These are phyloP conservation scores for Eira barbara DNA, from an alignment of 2,113 vertebrate species.

Conservation along the genomic window DNA sequence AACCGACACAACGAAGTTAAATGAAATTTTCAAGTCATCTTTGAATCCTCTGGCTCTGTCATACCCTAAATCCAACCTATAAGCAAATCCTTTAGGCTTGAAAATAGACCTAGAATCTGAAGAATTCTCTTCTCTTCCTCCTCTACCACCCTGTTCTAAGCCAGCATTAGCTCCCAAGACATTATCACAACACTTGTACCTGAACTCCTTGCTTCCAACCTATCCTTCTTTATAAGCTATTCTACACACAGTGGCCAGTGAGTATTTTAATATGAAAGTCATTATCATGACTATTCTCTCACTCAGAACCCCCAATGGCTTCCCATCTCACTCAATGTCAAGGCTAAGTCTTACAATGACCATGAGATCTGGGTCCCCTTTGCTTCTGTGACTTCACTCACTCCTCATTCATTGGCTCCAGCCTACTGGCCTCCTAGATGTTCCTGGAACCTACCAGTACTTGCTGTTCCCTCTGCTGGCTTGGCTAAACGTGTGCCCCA, in stretches of 20 bases:
- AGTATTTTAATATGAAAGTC: not conserved
- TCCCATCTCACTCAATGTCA: not conserved
- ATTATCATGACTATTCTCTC: not conserved
- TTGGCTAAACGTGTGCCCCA: not conserved
- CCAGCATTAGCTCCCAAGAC: not conserved
- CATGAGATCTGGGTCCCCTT: not conserved
- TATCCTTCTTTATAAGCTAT: not conserved
- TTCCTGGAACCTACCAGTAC: not conserved
- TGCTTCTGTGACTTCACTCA: not conserved
- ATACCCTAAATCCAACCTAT: not conserved
- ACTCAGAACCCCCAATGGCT: not conserved
- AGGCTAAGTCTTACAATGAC: not conserved
- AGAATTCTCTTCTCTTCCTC: not conserved
- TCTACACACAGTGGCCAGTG: not conserved
- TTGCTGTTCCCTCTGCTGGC: not conserved
- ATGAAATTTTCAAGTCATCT: not conserved
- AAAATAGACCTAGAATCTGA: conserved; percentile 6
- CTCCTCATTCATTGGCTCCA: not conserved
- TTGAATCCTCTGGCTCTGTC: not conserved
- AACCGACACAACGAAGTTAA: not conserved
- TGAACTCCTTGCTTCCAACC: not conserved
- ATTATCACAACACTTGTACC: not conserved
- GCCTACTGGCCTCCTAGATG: not conserved
- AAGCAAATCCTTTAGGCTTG: not conserved
- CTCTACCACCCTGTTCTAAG: not conserved